Conservation (phyloP, 2,113 vertebrate genomes). For the Eubucco bourcierii region DNA sequence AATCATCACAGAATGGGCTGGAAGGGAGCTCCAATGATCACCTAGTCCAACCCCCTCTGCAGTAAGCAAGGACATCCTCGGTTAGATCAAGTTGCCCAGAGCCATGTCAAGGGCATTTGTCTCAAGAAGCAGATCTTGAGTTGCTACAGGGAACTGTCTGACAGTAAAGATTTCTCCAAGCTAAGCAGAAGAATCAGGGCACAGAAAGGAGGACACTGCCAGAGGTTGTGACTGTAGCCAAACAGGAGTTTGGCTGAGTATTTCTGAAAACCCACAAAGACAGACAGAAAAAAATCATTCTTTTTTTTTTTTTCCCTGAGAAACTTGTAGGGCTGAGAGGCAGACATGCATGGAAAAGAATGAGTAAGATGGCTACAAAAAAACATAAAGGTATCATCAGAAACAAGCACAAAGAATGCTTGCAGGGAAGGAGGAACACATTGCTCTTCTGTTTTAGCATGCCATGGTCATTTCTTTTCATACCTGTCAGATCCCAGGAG, state of each 20-base stretch:
- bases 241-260: not conserved
- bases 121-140: not conserved
- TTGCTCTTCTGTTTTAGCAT: not conserved
- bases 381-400: not conserved
- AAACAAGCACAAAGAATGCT: not conserved
- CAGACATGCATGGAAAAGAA: not conserved
- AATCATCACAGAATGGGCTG: too few relatives aligned
- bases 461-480: constrained; percentile 7
- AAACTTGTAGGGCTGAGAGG: not conserved
- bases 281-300: not conserved
- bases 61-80: too few relatives aligned
- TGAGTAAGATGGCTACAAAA: not conserved
- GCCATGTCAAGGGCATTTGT: not conserved
- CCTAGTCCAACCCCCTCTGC: too few relatives aligned
- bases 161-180: not conserved
- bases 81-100: too few relatives aligned
- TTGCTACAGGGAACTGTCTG: not conserved
- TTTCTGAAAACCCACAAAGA: not conserved
- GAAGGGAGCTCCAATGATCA: too few relatives aligned
- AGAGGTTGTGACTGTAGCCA: not conserved
- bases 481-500: constrained; percentile 99
- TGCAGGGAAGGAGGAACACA: not conserved
- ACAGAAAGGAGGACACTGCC: not conserved
- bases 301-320: not conserved
- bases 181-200: not conserved